Evolutionary conservation across 1,140 invertebrate genomes (phyloP).

Genomic region (Drosophila rufa): DNA sequence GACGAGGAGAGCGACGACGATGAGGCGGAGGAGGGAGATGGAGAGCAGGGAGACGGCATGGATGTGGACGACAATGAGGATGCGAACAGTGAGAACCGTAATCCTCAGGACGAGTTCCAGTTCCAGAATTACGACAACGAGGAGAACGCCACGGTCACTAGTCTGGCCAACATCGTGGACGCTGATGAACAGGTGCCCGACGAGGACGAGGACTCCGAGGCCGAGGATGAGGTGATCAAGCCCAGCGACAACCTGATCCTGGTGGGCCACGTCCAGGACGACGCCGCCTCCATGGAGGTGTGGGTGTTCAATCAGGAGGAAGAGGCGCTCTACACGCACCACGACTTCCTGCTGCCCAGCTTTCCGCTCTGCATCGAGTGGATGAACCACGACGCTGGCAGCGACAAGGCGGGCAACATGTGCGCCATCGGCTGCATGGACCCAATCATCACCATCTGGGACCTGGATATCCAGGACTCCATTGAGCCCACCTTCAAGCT

Average conservation of each 20-base stretch:
- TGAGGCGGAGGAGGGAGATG: constrained; percentile 38
- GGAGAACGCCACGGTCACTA: constrained; percentile 71
- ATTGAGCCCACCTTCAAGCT: constrained; percentile 94
- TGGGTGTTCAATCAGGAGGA: constrained; percentile 96
- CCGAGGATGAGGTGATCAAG: constrained; percentile 96
- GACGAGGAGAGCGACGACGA: constrained; percentile 71
- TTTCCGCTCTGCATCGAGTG: constrained; percentile 97
- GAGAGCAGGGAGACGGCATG: constrained; percentile 85
- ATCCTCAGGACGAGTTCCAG: constrained; percentile 89
- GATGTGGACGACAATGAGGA: constrained; percentile 83
- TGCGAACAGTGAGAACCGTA: constrained; percentile 72
- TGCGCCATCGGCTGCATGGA: constrained; percentile 96
- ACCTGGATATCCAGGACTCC: constrained; percentile 96
- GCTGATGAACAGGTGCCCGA: constrained; percentile 74
- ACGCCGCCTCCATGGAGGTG: constrained; percentile 94
- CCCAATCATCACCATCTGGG: constrained; percentile 97
- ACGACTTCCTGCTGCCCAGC: constrained; percentile 94
- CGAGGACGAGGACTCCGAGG: constrained; percentile 90
- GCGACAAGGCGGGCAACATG: constrained; percentile 90
- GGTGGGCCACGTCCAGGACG: constrained; percentile 94
- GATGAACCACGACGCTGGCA: constrained; percentile 92
- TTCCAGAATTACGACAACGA: constrained; percentile 91
- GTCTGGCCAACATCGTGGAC: constrained; percentile 74
- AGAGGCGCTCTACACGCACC: constrained; percentile 96
- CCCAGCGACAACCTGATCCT: constrained; percentile 96